A percentile compares a stretch with the other conserved stretches of the same genome.
Conservation (phyloP, 2,113 vertebrate genomes). For the Epinephelus moara region DNA sequence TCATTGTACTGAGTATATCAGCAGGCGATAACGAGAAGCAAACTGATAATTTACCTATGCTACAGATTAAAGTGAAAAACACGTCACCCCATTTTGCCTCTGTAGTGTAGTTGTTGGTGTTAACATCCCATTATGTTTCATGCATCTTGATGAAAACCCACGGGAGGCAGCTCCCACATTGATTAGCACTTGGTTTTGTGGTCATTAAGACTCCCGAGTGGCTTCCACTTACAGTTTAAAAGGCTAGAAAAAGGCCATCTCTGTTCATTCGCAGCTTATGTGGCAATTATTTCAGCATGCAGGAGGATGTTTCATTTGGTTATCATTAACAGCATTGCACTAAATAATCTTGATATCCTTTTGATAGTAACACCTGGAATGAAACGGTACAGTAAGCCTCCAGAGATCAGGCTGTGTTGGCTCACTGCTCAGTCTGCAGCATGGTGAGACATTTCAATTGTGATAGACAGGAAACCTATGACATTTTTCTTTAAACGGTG, state of each 20-base stretch:
- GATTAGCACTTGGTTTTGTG: conserved; percentile 36
- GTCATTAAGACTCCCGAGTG: conserved; percentile 44
- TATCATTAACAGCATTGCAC: neutral
- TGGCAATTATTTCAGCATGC: conserved; percentile 7
- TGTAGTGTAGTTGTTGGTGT: neutral
- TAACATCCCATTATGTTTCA: conserved; percentile 12
- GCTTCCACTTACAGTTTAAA: conserved; percentile 41
- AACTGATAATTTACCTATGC: neutral
- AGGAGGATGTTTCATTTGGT: neutral
- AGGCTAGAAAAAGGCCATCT: neutral
- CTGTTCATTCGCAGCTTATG: conserved; percentile 18
- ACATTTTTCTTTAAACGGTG: neutral
- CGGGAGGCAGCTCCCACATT: conserved; percentile 11
- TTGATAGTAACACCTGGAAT: conserved; percentile 1
- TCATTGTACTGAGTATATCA: neutral
- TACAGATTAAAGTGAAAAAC: conserved; percentile 21
- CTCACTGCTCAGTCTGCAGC: neutral
- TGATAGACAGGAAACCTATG: neutral
- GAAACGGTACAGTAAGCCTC: neutral
- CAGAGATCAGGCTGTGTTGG: neutral
- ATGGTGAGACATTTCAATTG: conserved; percentile 2
- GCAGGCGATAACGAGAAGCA: neutral
- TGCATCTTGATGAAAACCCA: conserved; percentile 29
- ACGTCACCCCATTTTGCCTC: neutral
- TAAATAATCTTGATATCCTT: conserved; percentile 18